Evolutionary conservation across 2,888 invertebrate genomes (phyloP).

Genomic region (Xestia c-nigrum): DNA sequence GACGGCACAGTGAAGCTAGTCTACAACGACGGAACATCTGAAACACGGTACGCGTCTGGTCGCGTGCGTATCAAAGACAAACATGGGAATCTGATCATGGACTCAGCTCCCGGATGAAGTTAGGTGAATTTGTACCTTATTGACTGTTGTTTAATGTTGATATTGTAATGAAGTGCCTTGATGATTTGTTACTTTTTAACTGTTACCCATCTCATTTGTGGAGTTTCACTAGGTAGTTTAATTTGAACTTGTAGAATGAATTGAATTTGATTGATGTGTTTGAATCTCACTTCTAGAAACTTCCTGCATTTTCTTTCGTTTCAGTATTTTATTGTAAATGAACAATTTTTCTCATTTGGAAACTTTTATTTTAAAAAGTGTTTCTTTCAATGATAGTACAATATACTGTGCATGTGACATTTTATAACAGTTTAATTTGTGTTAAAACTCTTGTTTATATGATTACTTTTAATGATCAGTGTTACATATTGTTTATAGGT

Average conservation of each 20-base stretch:
- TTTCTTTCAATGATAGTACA: neutral
- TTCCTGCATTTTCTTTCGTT: neutral
- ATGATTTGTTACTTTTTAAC: constrained; percentile 25
- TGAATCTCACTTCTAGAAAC: neutral
- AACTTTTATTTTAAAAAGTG: neutral
- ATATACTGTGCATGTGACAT: neutral
- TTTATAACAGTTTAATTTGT: constrained; percentile 58
- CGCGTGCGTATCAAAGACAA: constrained; percentile 96
- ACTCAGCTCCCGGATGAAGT: constrained; percentile 84
- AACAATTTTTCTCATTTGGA: neutral
- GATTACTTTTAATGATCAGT: constrained; percentile 61
- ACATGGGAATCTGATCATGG: constrained; percentile 95
- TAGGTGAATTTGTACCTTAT: constrained; percentile 35
- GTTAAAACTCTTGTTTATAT: constrained; percentile 61
- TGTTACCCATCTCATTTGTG: neutral
- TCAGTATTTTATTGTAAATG: neutral
- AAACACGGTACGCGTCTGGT: constrained; percentile 97
- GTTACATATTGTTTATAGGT: constrained; percentile 67
- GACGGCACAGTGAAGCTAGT: constrained; percentile 98
- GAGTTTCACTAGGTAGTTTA: neutral
- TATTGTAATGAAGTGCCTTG: constrained; percentile 54
- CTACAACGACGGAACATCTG: constrained; percentile 96
- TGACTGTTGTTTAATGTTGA: constrained; percentile 21
- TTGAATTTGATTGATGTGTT: neutral
- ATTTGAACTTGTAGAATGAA: neutral